Percentiles rank a stretch among this genome's conserved stretches.
These are phyloP conservation scores for Griposia aprilina DNA, from an alignment of 2,888 invertebrate species.

Conservation along the genomic window DNA sequence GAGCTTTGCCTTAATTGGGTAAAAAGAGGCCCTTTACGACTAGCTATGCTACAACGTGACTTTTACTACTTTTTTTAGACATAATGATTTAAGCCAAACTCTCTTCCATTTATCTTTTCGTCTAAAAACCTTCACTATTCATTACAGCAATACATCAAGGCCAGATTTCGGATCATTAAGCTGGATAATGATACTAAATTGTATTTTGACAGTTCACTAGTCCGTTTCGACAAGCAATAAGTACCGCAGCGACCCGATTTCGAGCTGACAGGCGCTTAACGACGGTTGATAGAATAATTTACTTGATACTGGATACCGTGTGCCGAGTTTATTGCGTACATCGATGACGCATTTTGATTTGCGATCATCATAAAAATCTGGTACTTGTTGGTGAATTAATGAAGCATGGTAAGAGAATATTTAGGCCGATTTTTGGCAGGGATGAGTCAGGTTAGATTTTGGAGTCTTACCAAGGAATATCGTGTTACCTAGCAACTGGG, in stretches of 20 bases:
- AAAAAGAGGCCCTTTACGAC: neutral
- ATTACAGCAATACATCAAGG: conserved; percentile 35
- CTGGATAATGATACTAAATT: conserved; percentile 58
- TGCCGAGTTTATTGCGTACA: conserved; percentile 35
- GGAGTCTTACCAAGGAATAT: too few species aligned
- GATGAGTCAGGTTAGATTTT: neutral
- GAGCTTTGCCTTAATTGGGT: neutral
- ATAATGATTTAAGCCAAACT: neutral
- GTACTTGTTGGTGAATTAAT: neutral
- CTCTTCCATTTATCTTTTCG: neutral
- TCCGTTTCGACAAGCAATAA: conserved; percentile 53
- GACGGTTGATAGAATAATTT: conserved; percentile 61
- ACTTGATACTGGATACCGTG: conserved; percentile 42
- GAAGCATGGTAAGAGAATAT: neutral
- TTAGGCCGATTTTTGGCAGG: neutral
- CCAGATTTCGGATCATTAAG: conserved; percentile 56
- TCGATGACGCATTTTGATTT: conserved; percentile 35
- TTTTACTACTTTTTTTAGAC: neutral
- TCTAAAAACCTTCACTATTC: conserved; percentile 17
- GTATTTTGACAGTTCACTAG: conserved; percentile 57
- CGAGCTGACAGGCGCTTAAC: conserved; percentile 56
- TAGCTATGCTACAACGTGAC: too few species aligned
- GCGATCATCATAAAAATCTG: conserved; percentile 6
- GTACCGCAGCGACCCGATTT: conserved; percentile 51
- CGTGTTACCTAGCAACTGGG: too few species aligned